phyloP scores from a whole-genome alignment of 2,113 vertebrate species.

The Mus spicilegus region DNA sequence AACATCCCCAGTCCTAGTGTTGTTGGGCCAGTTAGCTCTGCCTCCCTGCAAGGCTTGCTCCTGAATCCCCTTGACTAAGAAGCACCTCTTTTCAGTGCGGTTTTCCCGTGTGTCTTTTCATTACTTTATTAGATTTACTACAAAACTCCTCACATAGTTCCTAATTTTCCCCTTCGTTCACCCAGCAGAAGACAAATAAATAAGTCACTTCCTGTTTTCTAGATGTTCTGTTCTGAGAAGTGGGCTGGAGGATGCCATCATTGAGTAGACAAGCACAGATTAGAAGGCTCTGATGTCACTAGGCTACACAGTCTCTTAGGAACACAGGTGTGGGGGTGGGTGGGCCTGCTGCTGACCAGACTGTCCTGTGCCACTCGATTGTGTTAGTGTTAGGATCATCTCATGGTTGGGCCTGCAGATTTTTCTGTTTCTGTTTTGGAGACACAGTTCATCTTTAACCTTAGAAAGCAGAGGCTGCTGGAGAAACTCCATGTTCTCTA shows the following conservation, averaged over 20 bases:
- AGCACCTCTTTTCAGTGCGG: accelerated
- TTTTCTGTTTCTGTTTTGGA: slow-evolving; percentile 17
- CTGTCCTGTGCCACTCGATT: not conserved
- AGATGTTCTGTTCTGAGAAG: not conserved
- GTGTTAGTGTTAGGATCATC: not conserved
- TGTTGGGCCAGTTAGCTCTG: not conserved
- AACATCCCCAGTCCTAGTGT: not conserved
- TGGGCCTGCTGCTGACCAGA: not conserved
- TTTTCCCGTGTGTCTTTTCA: slow-evolving; percentile 9
- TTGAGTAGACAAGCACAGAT: not conserved
- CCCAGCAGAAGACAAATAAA: not conserved
- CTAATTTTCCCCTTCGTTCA: not conserved
- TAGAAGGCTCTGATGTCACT: not conserved
- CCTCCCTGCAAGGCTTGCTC: not conserved
- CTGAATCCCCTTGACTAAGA: not conserved
- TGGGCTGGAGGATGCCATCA: not conserved
- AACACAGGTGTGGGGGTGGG: not conserved
- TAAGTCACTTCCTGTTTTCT: slow-evolving; percentile 19
- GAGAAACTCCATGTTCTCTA: not conserved
- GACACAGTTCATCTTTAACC: not conserved
- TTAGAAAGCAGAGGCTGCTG: not conserved
- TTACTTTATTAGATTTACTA: slow-evolving; percentile 7
- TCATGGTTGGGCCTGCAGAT: not conserved
- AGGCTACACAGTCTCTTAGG: not conserved
- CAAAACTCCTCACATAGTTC: not conserved